phyloP scores from a whole-genome alignment of 2,113 vertebrate genomes.

The Regulus satrapa region DNA sequence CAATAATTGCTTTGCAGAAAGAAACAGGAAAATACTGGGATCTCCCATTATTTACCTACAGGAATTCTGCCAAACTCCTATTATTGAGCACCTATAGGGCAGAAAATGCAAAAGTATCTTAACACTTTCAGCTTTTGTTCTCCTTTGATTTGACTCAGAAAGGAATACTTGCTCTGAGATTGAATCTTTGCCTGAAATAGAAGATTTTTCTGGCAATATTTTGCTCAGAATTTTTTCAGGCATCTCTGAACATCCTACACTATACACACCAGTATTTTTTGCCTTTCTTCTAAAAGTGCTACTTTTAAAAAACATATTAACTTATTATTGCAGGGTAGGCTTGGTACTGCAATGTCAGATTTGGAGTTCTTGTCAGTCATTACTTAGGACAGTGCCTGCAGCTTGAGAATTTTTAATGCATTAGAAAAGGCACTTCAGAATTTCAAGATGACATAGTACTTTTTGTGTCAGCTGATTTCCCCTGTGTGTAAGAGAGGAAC shows the following conservation, averaged over 20 bases:
- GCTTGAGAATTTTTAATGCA: not conserved
- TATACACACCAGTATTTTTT: not conserved
- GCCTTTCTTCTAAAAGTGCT: not conserved
- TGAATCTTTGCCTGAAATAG: not conserved
- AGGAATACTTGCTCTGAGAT: not conserved
- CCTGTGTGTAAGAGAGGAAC: not conserved
- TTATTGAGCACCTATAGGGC: not conserved
- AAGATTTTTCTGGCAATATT: not conserved
- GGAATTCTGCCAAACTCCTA: not conserved
- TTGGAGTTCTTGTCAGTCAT: not conserved
- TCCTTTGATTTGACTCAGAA: not conserved
- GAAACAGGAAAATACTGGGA: not conserved
- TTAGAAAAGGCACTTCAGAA: not conserved
- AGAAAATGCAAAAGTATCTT: not conserved
- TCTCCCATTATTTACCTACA: not conserved
- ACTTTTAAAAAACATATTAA: not conserved
- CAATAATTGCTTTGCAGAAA: not conserved
- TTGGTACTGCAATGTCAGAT: not conserved
- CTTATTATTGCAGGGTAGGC: not conserved
- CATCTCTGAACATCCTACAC: not conserved
- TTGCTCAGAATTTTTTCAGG: not conserved
- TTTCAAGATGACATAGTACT: not conserved
- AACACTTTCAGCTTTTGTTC: fast-evolving
- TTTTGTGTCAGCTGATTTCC: not conserved
- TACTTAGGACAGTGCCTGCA: not conserved